phyloP scores from a whole-genome alignment of 1,140 invertebrate genomes.

The Araneus ventricosus region DNA sequence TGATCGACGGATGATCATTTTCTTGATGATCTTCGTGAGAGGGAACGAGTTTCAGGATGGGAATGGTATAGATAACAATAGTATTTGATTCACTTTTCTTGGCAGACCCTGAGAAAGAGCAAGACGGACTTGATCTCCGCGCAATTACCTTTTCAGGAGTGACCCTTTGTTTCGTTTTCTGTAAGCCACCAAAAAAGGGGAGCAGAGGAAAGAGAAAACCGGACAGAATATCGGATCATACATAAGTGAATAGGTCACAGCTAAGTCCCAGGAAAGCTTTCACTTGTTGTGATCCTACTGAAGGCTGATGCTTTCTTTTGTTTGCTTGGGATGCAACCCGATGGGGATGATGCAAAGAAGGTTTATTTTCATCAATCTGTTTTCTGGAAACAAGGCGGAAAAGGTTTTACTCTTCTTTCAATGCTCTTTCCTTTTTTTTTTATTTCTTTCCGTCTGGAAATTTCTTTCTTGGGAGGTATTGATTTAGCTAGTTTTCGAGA shows the following conservation, averaged over 20 bases:
- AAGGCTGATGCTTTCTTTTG: not conserved
- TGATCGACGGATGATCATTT: conserved; percentile 17
- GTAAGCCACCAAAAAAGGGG: conserved; percentile 10
- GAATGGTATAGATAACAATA: conserved; percentile 14
- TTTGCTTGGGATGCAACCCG: not conserved
- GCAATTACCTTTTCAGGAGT: conserved; percentile 25
- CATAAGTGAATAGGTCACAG: conserved; percentile 42
- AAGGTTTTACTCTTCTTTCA: not conserved
- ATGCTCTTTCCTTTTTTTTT: not conserved
- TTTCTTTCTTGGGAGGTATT: not conserved
- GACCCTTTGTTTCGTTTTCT: conserved; percentile 5
- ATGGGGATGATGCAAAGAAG: not conserved
- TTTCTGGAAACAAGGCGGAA: not conserved
- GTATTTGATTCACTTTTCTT: conserved; percentile 26
- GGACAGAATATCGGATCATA: conserved; percentile 1
- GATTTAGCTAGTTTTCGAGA: too few relatives aligned
- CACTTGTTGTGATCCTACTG: not conserved
- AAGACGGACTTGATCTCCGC: not conserved
- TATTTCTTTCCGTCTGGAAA: not conserved
- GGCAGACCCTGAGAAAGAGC: conserved; percentile 37
- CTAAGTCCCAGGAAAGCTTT: conserved; percentile 30
- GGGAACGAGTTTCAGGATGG: not conserved
- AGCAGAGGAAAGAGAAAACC: not conserved
- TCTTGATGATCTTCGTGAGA: conserved; percentile 52
- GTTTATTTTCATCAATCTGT: not conserved